These are phyloP conservation scores for Blastobasis adustella DNA, from an alignment of 2,888 invertebrate genomes.

Conservation along the genomic window DNA sequence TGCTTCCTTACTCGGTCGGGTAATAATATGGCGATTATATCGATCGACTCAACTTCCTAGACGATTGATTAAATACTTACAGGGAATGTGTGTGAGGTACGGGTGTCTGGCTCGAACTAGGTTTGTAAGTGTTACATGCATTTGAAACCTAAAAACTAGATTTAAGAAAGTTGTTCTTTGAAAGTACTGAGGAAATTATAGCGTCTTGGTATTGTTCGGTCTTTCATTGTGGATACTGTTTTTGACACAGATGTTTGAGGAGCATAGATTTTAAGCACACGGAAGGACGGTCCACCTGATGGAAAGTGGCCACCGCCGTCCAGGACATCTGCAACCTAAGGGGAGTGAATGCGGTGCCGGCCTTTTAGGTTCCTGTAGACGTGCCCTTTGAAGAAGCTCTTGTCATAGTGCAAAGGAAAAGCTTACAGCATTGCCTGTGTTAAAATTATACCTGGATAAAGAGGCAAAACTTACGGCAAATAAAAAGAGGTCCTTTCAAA, in stretches of 20 bases:
- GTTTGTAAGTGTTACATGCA: neutral
- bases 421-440: too few species aligned
- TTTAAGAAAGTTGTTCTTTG: neutral
- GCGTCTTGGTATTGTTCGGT: neutral
- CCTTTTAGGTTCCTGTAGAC: too few species aligned
- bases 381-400: too few species aligned
- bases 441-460: too few species aligned
- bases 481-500: too few species aligned
- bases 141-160: neutral
- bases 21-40: slow-evolving; percentile 55
- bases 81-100: slow-evolving; percentile 13
- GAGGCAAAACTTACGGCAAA: too few species aligned
- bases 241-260: neutral
- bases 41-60: slow-evolving; percentile 66
- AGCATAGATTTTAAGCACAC: too few species aligned
- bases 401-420: too few species aligned
- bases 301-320: too few species aligned
- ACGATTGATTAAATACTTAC: slow-evolving; percentile 60
- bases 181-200: neutral
- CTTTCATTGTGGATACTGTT: neutral
- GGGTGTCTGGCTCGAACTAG: neutral
- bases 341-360: too few species aligned
- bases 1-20: slow-evolving; percentile 24
- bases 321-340: too few species aligned
- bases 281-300: too few species aligned